These are phyloP conservation scores for Galendromus occidentalis DNA, from an alignment of 1,140 invertebrate genomes.

Conservation along the genomic window DNA sequence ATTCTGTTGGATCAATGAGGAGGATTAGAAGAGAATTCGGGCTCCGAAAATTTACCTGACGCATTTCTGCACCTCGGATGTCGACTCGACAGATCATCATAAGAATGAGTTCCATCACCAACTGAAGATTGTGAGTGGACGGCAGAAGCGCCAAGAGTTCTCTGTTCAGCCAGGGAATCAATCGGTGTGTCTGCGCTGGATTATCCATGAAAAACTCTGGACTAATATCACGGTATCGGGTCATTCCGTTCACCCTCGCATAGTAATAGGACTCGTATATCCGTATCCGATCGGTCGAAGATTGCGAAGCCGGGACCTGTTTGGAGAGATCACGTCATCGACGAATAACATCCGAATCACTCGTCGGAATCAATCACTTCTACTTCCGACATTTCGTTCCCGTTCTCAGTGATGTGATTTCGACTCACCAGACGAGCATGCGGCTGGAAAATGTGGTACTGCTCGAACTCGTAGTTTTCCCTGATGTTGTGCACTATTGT, in stretches of 20 bases:
- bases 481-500: background rate
- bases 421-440: too few relatives aligned
- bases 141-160: background rate
- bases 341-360: too few relatives aligned
- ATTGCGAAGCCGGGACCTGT: too few relatives aligned
- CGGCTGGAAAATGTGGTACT: constrained; percentile 3
- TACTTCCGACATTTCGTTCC: too few relatives aligned
- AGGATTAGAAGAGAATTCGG: too few relatives aligned
- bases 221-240: background rate
- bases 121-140: background rate
- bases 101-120: background rate
- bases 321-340: too few relatives aligned
- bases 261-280: background rate
- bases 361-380: too few relatives aligned
- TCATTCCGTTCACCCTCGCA: background rate
- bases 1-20: too few relatives aligned
- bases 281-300: background rate
- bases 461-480: constrained; percentile 1
- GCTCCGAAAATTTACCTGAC: background rate
- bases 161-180: background rate
- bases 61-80: background rate
- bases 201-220: background rate
- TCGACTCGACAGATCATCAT: constrained; percentile 1
- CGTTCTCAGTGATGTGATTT: too few relatives aligned
- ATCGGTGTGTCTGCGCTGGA: background rate